phyloP scores from a whole-genome alignment of 2,113 vertebrate genomes.

The Pterophyllum scalare region DNA sequence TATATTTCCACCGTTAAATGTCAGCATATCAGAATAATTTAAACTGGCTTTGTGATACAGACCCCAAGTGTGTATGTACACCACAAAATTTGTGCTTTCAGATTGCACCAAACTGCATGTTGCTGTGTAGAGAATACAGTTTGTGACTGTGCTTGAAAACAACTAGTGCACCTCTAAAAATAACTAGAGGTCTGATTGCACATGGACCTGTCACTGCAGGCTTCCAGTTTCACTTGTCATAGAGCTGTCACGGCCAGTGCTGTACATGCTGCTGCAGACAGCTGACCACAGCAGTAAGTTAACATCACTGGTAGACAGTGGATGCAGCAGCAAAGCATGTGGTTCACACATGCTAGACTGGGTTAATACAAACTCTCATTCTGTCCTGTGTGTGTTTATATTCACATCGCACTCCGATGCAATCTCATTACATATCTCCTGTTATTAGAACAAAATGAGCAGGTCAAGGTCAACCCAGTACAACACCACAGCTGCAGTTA shows the following conservation, averaged over 20 bases:
- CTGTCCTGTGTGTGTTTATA: background rate
- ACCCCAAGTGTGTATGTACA: background rate
- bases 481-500: conserved; percentile 31
- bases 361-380: conserved; percentile 38
- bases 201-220: background rate
- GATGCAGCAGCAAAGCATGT: conserved; percentile 53
- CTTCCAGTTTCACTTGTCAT: conserved; percentile 2
- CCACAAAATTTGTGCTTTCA: background rate
- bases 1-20: background rate
- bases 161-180: conserved; percentile 32
- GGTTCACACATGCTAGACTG: conserved; percentile 27
- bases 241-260: background rate
- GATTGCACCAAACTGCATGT: background rate
- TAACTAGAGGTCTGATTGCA: conserved; percentile 8
- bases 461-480: conserved; percentile 1
- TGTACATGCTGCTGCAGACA: conserved; percentile 48
- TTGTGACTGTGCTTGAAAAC: background rate
- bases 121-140: background rate
- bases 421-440: background rate
- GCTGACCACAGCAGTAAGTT: conserved; percentile 26
- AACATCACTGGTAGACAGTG: conserved; percentile 19
- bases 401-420: background rate
- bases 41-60: conserved; percentile 10
- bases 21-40: background rate
- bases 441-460: conserved; percentile 24